Conservation (phyloP, 2,888 invertebrate species). For the Pyralis farinalis region DNA sequence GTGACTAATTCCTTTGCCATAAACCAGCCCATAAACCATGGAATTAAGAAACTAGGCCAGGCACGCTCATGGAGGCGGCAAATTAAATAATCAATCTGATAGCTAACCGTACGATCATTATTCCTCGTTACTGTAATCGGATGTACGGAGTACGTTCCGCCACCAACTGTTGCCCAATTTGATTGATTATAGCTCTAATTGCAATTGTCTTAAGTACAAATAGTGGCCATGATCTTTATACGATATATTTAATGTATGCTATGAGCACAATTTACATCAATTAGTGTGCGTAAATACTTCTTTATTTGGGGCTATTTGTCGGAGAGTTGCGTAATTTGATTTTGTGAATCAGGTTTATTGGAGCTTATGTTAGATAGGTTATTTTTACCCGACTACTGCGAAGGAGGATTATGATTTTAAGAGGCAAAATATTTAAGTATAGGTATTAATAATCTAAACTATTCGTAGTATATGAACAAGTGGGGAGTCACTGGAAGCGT, state of each 20-base stretch:
- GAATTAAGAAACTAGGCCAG: background rate
- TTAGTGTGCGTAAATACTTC: slow-evolving; percentile 17
- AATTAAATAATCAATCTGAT: too few species aligned
- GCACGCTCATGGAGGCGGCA: background rate
- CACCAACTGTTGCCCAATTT: slow-evolving; percentile 18
- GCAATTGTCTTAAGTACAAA: slow-evolving; percentile 20
- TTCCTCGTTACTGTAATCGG: background rate
- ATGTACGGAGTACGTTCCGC: background rate
- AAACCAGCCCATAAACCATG: background rate
- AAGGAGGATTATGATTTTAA: too few species aligned
- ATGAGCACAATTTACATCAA: slow-evolving; percentile 10
- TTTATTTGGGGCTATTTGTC: slow-evolving; percentile 16
- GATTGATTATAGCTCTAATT: slow-evolving; percentile 27
- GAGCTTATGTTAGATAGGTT: too few species aligned
- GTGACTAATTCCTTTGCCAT: too few species aligned
- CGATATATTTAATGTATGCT: slow-evolving; percentile 18
- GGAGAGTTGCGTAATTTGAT: background rate
- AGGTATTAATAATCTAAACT: too few species aligned
- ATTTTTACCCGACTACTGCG: too few species aligned
- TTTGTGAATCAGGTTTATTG: background rate
- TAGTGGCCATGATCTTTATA: slow-evolving; percentile 20
- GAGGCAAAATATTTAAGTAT: too few species aligned
- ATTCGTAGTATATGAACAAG: too few species aligned
- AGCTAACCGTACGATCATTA: background rate
- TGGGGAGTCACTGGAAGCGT: too few species aligned